Base-by-base conservation (phyloP, 2,113 vertebrate species). In the Phyllopteryx taeniolatus region DNA sequence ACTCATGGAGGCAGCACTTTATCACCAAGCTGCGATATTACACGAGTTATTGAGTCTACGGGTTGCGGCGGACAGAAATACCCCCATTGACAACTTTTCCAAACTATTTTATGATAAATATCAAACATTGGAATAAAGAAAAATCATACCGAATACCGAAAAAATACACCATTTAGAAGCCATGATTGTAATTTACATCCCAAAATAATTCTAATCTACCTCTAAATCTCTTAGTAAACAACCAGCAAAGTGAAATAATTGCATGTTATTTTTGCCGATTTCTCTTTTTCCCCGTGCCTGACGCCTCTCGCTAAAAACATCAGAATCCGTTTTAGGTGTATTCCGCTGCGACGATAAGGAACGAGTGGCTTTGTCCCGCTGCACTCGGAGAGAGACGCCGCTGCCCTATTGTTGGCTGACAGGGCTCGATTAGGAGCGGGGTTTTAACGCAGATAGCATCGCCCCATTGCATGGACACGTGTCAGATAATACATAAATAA, bases 401-500 rank as follows among this genome's bases (percentile, higher is more conserved):
- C 84, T 78, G 83, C 72, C 83, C 62, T 79, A 89, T 92, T 92
- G 90, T 92, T 86, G 86, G 78, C 84, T 92, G 91, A 91, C 90
- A 91, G 87, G 77, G 71, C 78, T 87, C 88, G 80, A 81, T 86
- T 89, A 93, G 86, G 81, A 84, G 82, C 79, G 75, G 56, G 84
- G 85, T 86, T 83, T 90, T 85, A 85, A 74, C 12, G 2, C 78
- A 27, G 92, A 93, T 93, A 93, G 85, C 86, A 92, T 93, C 91
- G 47, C 74, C 65, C 72, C 81, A 75, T 77, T 79, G 85, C 88
- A 73, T 83, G 89, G 89, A 90, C 90, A 88, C 70, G 75, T 68
- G 83, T 53, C 84, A 86, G 89, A 91, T 91, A 90, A 91, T 43
- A 64, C 44, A 63, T 5, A 17, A 62, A 62, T 60, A 39, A 39